Conservation (phyloP, 2,888 invertebrate species). For the Agonopterix alstromeriana region DNA sequence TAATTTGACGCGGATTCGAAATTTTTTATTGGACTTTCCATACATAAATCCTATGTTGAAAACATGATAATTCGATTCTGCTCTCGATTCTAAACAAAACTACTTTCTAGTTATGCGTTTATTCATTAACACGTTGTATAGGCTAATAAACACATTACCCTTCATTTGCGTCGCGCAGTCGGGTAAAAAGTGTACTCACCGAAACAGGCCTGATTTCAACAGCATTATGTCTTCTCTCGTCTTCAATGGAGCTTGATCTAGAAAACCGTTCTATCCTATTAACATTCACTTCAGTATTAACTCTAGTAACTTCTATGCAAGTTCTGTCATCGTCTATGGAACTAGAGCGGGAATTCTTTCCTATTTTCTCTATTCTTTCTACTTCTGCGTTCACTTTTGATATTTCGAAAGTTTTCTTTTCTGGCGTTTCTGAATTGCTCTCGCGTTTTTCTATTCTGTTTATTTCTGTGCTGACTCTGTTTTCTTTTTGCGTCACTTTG, state of each 20-base stretch:
- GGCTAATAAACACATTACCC: no score
- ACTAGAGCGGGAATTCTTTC: conserved; percentile 16
- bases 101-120: no score
- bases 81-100: no score
- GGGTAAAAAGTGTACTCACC: conserved; percentile 34
- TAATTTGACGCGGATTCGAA: no score
- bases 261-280: conserved; percentile 39
- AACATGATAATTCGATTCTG: no score
- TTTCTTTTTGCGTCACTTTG: no score
- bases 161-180: no score
- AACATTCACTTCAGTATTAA: conserved; percentile 21
- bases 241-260: conserved; percentile 47
- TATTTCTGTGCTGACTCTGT: no score
- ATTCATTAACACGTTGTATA: no score
- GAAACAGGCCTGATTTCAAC: conserved; percentile 55
- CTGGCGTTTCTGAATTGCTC: background rate
- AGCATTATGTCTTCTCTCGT: conserved; percentile 29
- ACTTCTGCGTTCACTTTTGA: conserved; percentile 1
- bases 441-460: no score
- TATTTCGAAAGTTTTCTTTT: background rate
- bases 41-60: no score
- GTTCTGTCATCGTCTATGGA: conserved; percentile 24
- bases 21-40: no score
- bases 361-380: background rate
- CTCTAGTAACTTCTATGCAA: conserved; percentile 14